Base-by-base conservation (phyloP, 2,888 invertebrate genomes). In the Aquatica leii region DNA sequence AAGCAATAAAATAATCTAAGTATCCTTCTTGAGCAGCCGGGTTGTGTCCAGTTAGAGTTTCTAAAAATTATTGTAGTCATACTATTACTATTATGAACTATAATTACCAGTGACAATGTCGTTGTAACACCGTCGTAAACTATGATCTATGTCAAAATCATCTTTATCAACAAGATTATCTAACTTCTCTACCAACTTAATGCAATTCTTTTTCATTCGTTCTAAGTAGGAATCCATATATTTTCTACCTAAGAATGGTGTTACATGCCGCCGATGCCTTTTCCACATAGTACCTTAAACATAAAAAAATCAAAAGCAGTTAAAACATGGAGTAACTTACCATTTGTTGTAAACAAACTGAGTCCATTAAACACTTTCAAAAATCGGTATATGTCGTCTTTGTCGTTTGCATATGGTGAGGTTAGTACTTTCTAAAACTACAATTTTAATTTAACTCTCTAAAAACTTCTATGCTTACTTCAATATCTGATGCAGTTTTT, bases 41-140 rank as follows among this genome's bases (percentile, higher is more conserved):
- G 21, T 54, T 54, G 1, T 40, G 20, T 1, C 63, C 63, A 2
- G 58, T 40, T 2, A 63, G 9, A 5, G 43, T 5, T 31, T 63
- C 63, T 63, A 41, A 54, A 50, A 58, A 31, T 34, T 17, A 54
- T 15, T 12, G 9, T 54, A 14, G 40, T n/a, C 2, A 37, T 9
- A 40, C 2, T 57, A 35, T 12, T 1, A 20, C 8, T 37, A 12
- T 37, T 48, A 50, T 24, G 2, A 35, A 5, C 37, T 14, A 6
- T 41, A 52, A 6, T 40, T 54, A 63, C 58, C 63, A 1, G 14
- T 21, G n/a, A 59, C 54, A 31, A 54, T 54, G 31, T 63, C 63
- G n/a, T 15, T 14, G 15, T 20, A 46, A 21, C 49, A 63, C 1
- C 55, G 49, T 6, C 35, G 8, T 21, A 63, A 5, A 37, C 35